Percentiles rank a stretch among this genome's conserved stretches.
Conservation (phyloP, 2,888 invertebrate species). For the Protula sp. region DNA sequence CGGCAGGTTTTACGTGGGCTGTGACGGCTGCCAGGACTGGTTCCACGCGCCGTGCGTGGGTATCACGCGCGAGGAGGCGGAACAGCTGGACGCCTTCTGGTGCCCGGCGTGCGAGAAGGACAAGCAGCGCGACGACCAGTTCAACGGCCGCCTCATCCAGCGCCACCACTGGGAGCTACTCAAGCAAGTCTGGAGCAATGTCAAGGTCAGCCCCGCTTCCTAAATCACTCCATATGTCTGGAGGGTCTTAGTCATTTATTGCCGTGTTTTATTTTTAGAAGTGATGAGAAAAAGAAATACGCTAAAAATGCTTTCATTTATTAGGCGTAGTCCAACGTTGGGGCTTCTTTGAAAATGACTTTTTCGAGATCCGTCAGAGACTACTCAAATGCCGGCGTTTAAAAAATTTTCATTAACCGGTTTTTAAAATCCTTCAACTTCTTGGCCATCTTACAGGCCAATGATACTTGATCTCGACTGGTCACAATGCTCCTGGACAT, state of each 20-base stretch:
- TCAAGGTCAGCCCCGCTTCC: background rate
- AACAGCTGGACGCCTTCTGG: slow-evolving; percentile 90
- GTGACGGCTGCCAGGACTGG: slow-evolving; percentile 98
- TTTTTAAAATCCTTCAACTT: no score
- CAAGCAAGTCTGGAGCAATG: background rate
- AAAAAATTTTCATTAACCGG: no score
- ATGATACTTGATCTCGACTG: no score
- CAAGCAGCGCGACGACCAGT: background rate
- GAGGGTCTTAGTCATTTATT: no score
- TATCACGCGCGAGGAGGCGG: slow-evolving; percentile 57
- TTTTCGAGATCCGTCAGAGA: no score
- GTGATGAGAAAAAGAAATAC: background rate
- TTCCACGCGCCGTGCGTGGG: slow-evolving; percentile 97
- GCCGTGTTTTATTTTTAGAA: background rate
- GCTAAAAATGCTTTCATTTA: background rate
- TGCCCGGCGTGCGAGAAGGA: slow-evolving; percentile 82
- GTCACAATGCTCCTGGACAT: no score
- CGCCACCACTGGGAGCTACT: background rate
- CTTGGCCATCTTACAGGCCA: no score
- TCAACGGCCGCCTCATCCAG: background rate
- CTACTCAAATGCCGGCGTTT: no score
- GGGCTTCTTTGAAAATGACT: no score
- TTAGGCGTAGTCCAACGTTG: no score
- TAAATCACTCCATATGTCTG: no score
- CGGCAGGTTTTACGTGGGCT: slow-evolving; percentile 92